These are phyloP conservation scores for Emydocephalus ijimae DNA, from an alignment of 2,113 vertebrate species.

Conservation along the genomic window DNA sequence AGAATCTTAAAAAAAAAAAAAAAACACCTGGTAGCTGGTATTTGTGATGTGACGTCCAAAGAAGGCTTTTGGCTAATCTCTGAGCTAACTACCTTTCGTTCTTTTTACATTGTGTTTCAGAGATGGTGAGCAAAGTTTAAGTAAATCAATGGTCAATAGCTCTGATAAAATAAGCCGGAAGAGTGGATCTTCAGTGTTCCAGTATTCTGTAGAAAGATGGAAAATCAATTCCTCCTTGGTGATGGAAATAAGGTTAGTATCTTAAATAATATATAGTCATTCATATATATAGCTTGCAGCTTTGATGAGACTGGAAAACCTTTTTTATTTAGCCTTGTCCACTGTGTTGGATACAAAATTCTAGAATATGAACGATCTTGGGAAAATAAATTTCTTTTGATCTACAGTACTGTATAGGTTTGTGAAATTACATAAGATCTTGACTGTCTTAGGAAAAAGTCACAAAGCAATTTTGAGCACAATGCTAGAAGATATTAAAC, in stretches of 20 bases:
- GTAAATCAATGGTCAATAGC: slow-evolving; percentile 78
- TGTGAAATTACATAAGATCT: not conserved
- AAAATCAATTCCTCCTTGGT: slow-evolving; percentile 84
- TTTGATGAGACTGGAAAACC: slow-evolving; percentile 19
- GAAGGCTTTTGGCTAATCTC: not conserved
- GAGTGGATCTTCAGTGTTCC: slow-evolving; percentile 72
- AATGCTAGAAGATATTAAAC: not conserved
- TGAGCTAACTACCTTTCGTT: slow-evolving; percentile 22
- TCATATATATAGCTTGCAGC: slow-evolving; percentile 21
- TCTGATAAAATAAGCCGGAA: slow-evolving; percentile 76
- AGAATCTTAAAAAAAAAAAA: not conserved
- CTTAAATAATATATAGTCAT: slow-evolving; percentile 37
- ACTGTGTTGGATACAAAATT: not conserved
- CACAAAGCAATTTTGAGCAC: not conserved
- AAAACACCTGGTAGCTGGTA: not conserved
- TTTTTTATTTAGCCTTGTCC: slow-evolving; percentile 15
- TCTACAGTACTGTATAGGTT: too few relatives aligned
- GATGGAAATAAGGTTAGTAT: slow-evolving; percentile 81
- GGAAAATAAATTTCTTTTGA: not conserved
- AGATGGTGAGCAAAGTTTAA: slow-evolving; percentile 75
- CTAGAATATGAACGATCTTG: not conserved
- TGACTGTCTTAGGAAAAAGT: not conserved
- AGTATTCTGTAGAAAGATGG: slow-evolving; percentile 73
- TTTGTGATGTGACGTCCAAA: slow-evolving; percentile 24
- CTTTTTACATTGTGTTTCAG: slow-evolving; percentile 69